phyloP scores from a whole-genome alignment of 1,140 invertebrate genomes.

The Drosophila oshimai region DNA sequence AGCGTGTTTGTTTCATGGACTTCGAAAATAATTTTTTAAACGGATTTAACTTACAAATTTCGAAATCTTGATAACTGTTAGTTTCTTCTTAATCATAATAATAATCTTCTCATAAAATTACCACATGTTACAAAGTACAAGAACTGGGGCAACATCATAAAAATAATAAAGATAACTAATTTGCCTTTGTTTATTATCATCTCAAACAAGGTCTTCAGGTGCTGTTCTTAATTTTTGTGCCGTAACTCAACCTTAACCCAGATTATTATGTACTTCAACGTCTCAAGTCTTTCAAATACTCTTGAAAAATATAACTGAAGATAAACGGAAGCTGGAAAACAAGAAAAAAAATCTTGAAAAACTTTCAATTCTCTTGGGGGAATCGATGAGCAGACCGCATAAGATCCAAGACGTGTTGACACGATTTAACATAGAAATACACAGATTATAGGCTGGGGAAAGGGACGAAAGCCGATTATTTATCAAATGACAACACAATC shows the following conservation, averaged over 20 bases:
- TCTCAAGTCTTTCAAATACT: background rate
- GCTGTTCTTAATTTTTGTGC: conserved; percentile 1
- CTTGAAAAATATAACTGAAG: no score
- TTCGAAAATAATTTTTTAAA: background rate
- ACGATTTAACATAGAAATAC: conserved; percentile 33
- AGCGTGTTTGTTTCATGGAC: background rate
- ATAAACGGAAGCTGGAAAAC: conserved; percentile 15
- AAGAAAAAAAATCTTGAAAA: background rate
- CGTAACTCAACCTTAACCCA: conserved; percentile 42
- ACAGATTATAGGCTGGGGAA: conserved; percentile 1
- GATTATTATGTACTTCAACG: conserved; percentile 22
- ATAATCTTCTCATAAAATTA: background rate
- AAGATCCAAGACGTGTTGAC: conserved; percentile 35
- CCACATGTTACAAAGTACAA: background rate
- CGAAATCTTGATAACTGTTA: background rate
- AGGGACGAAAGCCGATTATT: conserved; percentile 56
- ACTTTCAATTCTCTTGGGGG: conserved; percentile 14
- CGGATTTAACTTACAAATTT: no score
- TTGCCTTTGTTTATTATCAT: background rate
- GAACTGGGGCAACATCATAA: background rate
- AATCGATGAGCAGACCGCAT: background rate
- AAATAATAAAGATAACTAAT: conserved; percentile 6
- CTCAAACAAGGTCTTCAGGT: background rate
- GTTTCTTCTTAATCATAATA: background rate
- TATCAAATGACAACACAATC: conserved; percentile 62